These are phyloP conservation scores for Adelosebastes latens DNA, from an alignment of 2,797 vertebrate genomes.

Conservation along the genomic window DNA sequence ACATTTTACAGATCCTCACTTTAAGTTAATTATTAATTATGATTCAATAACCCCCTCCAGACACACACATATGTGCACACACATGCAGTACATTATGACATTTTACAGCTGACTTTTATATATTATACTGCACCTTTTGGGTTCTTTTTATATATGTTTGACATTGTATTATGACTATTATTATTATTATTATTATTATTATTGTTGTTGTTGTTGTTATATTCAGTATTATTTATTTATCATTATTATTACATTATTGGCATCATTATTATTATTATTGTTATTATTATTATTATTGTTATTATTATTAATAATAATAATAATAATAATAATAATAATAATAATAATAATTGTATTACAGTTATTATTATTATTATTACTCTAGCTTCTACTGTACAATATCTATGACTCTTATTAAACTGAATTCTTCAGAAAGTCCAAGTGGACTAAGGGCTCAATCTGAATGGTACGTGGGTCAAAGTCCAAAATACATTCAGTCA, in stretches of 20 bases:
- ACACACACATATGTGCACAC: background rate
- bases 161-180: background rate
- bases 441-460: background rate
- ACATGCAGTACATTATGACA: background rate
- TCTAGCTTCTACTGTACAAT: too few relatives aligned
- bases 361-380: too few relatives aligned
- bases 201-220: too few relatives aligned
- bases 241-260: background rate
- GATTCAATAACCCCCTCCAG: background rate
- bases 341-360: too few relatives aligned
- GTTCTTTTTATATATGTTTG: background rate
- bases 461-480: background rate
- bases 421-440: too few relatives aligned
- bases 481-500: background rate
- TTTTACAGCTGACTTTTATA: background rate
- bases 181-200: background rate
- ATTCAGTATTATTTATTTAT: background rate
- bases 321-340: too few relatives aligned
- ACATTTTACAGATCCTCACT: background rate
- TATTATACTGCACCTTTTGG: background rate
- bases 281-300: background rate
- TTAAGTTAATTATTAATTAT: slow-evolving; percentile 7
- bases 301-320: too few relatives aligned
- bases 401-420: too few relatives aligned
- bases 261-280: background rate